phyloP scores from a whole-genome alignment of 2,888 invertebrate species.

The Eristalis tenax region DNA sequence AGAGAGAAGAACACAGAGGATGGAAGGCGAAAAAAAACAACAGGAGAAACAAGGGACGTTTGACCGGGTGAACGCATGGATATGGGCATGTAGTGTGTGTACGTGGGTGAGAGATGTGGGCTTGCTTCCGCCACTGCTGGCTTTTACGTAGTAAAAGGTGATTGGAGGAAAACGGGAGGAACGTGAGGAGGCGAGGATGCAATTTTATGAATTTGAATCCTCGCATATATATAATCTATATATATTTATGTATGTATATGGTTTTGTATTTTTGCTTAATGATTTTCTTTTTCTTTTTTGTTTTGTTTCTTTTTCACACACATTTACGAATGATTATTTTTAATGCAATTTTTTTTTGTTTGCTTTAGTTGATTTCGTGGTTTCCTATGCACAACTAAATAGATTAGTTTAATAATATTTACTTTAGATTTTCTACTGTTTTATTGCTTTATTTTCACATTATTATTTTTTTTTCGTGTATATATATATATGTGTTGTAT shows the following conservation, averaged over 20 bases:
- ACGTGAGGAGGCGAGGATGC: slow-evolving; percentile 36
- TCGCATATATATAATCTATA: slow-evolving; percentile 51
- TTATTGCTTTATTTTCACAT: slow-evolving; percentile 72
- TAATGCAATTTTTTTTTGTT: slow-evolving; percentile 34
- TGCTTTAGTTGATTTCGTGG: slow-evolving; percentile 3
- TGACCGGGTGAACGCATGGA: not conserved
- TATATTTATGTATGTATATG: slow-evolving; percentile 9
- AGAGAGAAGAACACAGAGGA: not conserved
- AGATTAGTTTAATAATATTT: slow-evolving; percentile 62
- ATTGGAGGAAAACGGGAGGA: slow-evolving; percentile 50
- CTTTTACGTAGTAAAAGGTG: slow-evolving; percentile 68
- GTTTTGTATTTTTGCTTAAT: slow-evolving; percentile 1
- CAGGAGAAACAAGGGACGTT: not conserved
- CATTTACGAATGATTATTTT: slow-evolving; percentile 70
- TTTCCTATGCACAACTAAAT: slow-evolving; percentile 54
- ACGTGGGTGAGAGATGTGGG: not conserved
- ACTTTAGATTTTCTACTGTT: slow-evolving; percentile 70
- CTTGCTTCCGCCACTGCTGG: slow-evolving; percentile 47
- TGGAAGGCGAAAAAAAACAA: not conserved
- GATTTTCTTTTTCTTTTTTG: slow-evolving; percentile 3
- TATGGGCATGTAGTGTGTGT: slow-evolving; percentile 45
- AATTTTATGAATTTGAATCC: slow-evolving; percentile 54
- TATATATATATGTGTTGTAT: slow-evolving; percentile 36
- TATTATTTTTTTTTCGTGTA: slow-evolving; percentile 54
- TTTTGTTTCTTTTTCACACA: slow-evolving; percentile 54